Conservation (phyloP, 2,888 invertebrate genomes). For the Drosophila glabriapex region DNA sequence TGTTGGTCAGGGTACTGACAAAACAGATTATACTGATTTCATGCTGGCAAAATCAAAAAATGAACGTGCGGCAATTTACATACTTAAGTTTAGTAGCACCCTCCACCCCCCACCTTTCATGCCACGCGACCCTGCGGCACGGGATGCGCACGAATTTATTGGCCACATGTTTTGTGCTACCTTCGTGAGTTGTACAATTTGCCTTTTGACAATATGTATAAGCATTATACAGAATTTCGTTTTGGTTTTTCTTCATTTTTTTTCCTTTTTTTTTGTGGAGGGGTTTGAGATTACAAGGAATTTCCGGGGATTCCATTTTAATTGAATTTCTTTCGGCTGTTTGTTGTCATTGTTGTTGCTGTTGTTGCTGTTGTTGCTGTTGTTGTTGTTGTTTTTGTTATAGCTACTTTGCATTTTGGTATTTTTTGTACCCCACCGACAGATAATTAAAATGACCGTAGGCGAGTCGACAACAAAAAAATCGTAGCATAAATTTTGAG, state of each 20-base stretch:
- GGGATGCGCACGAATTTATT: constrained; percentile 64
- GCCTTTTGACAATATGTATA: constrained; percentile 68
- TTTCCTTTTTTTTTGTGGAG: constrained; percentile 3
- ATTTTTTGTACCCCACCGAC: constrained; percentile 32
- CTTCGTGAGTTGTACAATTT: constrained; percentile 78
- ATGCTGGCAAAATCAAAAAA: constrained; percentile 81
- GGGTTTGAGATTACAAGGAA: constrained; percentile 74
- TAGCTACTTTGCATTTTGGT: constrained; percentile 55
- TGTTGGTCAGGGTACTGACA: constrained; percentile 65
- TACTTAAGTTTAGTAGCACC: constrained; percentile 68
- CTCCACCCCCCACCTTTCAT: not conserved
- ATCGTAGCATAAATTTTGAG: constrained; percentile 41
- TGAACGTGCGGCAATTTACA: constrained; percentile 82
- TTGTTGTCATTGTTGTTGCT: constrained; percentile 39
- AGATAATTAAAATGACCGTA: constrained; percentile 71
- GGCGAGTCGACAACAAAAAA: constrained; percentile 16
- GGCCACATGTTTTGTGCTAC: constrained; percentile 78
- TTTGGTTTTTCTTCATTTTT: not conserved
- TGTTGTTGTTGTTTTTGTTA: constrained; percentile 32
- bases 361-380: constrained; percentile 32
- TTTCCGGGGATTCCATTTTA: constrained; percentile 78
- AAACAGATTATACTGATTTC: constrained; percentile 81
- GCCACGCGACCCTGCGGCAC: not conserved
- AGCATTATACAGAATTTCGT: constrained; percentile 35
- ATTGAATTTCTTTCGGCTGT: constrained; percentile 69